phyloP scores from a whole-genome alignment of 1,140 invertebrate genomes.

The Archivesica marissinica region DNA sequence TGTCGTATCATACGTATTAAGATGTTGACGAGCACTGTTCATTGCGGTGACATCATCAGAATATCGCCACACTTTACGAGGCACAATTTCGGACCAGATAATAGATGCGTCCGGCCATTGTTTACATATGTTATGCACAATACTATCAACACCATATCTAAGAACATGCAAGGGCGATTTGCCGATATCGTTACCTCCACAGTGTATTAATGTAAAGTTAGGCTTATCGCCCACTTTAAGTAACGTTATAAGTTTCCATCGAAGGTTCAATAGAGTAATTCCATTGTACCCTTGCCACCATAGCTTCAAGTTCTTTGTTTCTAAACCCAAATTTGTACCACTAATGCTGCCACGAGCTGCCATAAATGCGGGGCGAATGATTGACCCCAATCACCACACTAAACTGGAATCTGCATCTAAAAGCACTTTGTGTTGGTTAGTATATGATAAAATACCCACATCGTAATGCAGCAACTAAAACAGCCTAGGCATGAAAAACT shows the following conservation, averaged over 20 bases:
- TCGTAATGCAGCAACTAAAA: background rate
- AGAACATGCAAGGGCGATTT: background rate
- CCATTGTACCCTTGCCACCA: background rate
- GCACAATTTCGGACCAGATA: slow-evolving; percentile 48
- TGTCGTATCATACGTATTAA: background rate
- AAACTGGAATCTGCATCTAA: background rate
- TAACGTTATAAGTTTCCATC: background rate
- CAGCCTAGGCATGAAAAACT: background rate
- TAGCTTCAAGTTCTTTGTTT: background rate
- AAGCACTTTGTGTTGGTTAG: background rate
- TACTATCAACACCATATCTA: background rate
- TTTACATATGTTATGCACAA: background rate
- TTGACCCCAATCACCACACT: background rate
- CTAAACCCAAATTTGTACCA: background rate
- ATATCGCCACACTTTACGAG: background rate
- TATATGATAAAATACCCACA: no score
- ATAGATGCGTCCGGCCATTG: background rate
- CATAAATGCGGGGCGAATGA: background rate
- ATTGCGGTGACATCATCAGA: no score
- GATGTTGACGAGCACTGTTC: background rate
- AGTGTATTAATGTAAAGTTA: background rate
- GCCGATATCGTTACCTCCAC: background rate
- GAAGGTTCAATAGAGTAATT: background rate
- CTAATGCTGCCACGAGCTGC: background rate
- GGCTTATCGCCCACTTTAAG: background rate